Conservation (phyloP, 2,888 invertebrate genomes). For the Drosophila seclusa region DNA sequence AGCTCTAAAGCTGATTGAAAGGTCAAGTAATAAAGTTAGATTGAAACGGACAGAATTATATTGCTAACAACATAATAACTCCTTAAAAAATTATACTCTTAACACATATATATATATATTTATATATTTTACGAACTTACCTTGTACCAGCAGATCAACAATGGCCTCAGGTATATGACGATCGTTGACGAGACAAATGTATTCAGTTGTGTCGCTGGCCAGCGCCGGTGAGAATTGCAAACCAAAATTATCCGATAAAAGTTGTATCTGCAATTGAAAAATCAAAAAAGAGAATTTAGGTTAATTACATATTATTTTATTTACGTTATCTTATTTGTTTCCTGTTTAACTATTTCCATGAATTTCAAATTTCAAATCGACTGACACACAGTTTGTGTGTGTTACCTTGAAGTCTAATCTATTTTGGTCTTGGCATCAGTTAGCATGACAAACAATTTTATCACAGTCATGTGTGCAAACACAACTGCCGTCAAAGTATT, state of each 20-base stretch:
- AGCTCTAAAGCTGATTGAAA: not conserved
- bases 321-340: not conserved
- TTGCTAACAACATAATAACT: not conserved
- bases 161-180: constrained; percentile 88
- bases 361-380: not conserved
- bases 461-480: constrained; percentile 47
- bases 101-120: too few species aligned
- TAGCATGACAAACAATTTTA: constrained; percentile 59
- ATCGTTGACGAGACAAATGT: constrained; percentile 89
- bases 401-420: constrained; percentile 21
- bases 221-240: constrained; percentile 88
- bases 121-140: constrained; percentile 84
- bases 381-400: not conserved
- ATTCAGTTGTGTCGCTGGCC: constrained; percentile 88
- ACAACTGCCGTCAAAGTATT: constrained; percentile 42
- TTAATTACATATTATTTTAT: not conserved
- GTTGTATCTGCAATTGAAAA: constrained; percentile 85
- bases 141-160: constrained; percentile 89
- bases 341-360: constrained; percentile 9
- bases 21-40: not conserved
- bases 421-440: constrained; percentile 40
- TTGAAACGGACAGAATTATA: not conserved
- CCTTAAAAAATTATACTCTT: not conserved
- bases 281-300: not conserved
- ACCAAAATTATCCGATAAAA: constrained; percentile 87